These are phyloP conservation scores for Drosophila buzzatii DNA, from an alignment of 2,888 invertebrate genomes.

Conservation along the genomic window DNA sequence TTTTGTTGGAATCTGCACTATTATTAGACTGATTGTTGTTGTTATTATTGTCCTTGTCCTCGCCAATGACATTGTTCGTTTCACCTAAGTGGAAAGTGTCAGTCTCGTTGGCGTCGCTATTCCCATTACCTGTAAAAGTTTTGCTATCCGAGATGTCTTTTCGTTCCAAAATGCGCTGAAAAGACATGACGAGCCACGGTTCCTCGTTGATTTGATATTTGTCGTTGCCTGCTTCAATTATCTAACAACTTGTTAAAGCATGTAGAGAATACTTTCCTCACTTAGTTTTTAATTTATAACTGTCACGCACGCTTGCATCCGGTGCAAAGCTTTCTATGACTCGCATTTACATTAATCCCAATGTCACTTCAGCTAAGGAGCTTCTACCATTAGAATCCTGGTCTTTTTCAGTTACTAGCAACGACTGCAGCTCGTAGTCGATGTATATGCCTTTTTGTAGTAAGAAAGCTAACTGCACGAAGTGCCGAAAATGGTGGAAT, in stretches of 20 bases:
- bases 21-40: constrained; percentile 31
- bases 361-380: not conserved
- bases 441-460: constrained; percentile 57
- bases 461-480: constrained; percentile 13
- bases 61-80: constrained; percentile 34
- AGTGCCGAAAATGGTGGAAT: constrained; percentile 2
- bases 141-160: constrained; percentile 60
- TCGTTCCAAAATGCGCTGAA: constrained; percentile 83
- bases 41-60: constrained; percentile 57
- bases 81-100: constrained; percentile 28
- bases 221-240: constrained; percentile 39
- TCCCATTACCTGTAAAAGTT: constrained; percentile 28
- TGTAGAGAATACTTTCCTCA: constrained; percentile 28
- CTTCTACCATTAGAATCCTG: constrained; percentile 26
- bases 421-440: constrained; percentile 66
- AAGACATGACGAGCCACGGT: constrained; percentile 73
- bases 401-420: constrained; percentile 60
- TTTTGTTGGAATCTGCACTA: constrained; percentile 46
- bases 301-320: constrained; percentile 75
- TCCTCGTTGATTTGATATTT: not conserved
- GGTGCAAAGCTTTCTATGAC: constrained; percentile 34
- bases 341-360: constrained; percentile 26
- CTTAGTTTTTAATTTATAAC: constrained; percentile 59
- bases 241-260: constrained; percentile 46
- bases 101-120: constrained; percentile 41